These are phyloP conservation scores for Campoplex nolae DNA, from an alignment of 2,888 invertebrate species.

Conservation along the genomic window DNA sequence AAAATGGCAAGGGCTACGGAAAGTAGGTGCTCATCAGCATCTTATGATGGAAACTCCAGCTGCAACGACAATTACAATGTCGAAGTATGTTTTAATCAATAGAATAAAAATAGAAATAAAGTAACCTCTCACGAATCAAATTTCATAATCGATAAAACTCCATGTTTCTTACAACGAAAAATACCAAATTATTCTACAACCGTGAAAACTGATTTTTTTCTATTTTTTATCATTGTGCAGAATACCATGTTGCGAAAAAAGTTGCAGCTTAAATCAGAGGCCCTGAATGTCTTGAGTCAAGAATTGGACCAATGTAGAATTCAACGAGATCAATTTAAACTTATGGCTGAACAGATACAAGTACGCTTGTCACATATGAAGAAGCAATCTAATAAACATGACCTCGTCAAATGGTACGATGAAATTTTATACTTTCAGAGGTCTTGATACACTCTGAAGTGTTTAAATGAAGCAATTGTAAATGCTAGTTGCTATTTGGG, in stretches of 20 bases:
- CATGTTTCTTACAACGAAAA: background rate
- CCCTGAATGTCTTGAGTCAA: conserved; percentile 91
- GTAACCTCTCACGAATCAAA: background rate
- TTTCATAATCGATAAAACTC: background rate
- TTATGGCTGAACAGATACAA: conserved; percentile 92
- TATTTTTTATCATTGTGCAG: conserved; percentile 28
- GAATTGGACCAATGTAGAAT: conserved; percentile 92
- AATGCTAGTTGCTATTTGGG: too few relatives aligned
- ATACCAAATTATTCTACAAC: background rate
- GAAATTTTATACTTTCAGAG: background rate
- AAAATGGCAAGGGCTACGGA: conserved; percentile 50
- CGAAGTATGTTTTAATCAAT: conserved; percentile 50
- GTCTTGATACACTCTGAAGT: too few relatives aligned
- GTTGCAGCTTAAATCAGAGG: conserved; percentile 93
- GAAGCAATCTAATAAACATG: conserved; percentile 78
- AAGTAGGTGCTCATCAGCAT: conserved; percentile 30
- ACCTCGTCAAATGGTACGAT: conserved; percentile 72
- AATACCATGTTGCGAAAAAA: conserved; percentile 84
- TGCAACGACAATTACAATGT: conserved; percentile 31
- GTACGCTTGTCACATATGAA: conserved; percentile 85
- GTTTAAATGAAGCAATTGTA: too few relatives aligned
- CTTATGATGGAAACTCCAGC: conserved; percentile 47
- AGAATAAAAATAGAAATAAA: background rate
- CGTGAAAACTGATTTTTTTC: background rate
- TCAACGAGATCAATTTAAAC: conserved; percentile 92